A percentile compares a stretch with the other conserved stretches of the same genome.
Evolutionary conservation across 2,888 invertebrate genomes (phyloP).

Genomic region (Steinernema hermaphroditum): DNA sequence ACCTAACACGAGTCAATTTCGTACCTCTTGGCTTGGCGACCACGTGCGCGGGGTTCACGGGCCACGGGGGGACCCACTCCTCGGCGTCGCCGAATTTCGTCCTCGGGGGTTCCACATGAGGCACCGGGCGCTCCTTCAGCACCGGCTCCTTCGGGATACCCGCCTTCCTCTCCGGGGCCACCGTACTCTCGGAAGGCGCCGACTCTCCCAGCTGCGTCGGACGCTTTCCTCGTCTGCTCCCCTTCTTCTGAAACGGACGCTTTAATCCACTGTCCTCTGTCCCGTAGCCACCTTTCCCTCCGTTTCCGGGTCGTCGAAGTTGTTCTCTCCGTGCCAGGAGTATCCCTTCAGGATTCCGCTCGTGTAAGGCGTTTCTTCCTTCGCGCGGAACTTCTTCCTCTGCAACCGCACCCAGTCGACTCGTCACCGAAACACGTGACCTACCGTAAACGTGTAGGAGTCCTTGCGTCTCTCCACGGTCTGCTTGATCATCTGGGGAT

Average conservation of each 20-base stretch:
- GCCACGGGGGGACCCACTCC: slow-evolving; percentile 17
- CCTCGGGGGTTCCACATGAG: too few relatives aligned
- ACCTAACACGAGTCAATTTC: too few relatives aligned
- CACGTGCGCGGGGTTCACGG: slow-evolving; percentile 3
- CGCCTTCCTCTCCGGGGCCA: too few relatives aligned
- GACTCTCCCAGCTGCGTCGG: too few relatives aligned
- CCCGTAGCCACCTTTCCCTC: too few relatives aligned
- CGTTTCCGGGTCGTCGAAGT: not conserved
- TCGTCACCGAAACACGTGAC: not conserved
- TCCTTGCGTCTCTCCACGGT: not conserved
- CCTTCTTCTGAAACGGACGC: too few relatives aligned
- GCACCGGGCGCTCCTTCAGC: too few relatives aligned
- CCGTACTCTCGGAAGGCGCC: too few relatives aligned
- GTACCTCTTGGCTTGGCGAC: slow-evolving; percentile 21
- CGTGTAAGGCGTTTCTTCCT: not conserved
- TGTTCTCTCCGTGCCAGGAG: slow-evolving; percentile 2
- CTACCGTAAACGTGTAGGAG: not conserved
- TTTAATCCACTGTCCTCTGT: too few relatives aligned
- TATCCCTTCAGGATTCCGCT: not conserved
- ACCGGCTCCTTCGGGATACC: too few relatives aligned
- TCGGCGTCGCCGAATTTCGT: not conserved
- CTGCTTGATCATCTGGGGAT: not conserved
- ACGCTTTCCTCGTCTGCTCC: too few relatives aligned
- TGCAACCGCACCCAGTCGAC: not conserved
- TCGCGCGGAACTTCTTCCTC: not conserved